phyloP scores from a whole-genome alignment of 2,888 invertebrate genomes.

The Drosophila nr. fundita region DNA sequence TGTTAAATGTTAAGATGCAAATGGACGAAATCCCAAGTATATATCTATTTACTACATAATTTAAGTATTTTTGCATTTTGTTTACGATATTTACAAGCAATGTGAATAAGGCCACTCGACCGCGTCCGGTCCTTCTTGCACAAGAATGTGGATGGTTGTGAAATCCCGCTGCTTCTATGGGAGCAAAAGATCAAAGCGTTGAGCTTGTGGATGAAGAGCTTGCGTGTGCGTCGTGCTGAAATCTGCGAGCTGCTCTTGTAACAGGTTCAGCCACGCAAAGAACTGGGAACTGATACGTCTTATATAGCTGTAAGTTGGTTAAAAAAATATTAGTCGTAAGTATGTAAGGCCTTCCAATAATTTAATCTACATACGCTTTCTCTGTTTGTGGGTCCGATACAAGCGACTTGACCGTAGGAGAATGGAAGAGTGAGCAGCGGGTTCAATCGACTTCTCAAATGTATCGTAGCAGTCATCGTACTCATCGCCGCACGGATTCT shows the following conservation, averaged over 20 bases:
- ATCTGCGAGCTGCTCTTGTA: constrained; percentile 86
- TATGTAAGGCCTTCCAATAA: background rate
- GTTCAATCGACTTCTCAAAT: constrained; percentile 42
- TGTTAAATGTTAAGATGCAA: background rate
- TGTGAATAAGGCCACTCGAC: constrained; percentile 26
- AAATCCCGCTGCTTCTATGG: constrained; percentile 85
- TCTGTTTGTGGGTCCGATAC: background rate
- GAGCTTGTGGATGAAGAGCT: constrained; percentile 87
- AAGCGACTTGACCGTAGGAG: constrained; percentile 4
- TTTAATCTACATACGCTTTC: constrained; percentile 18
- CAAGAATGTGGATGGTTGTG: constrained; percentile 67
- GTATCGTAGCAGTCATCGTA: constrained; percentile 26
- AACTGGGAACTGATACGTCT: constrained; percentile 59
- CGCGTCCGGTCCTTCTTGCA: constrained; percentile 86
- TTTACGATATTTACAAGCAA: no score
- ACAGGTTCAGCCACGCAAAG: constrained; percentile 82
- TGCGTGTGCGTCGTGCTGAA: constrained; percentile 85
- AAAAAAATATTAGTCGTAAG: constrained; percentile 15
- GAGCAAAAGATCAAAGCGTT: constrained; percentile 87
- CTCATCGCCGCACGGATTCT: constrained; percentile 12
- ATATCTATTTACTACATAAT: background rate
- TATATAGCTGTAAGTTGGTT: background rate
- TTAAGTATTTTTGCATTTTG: no score
- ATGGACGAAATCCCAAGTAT: background rate
- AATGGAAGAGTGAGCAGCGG: constrained; percentile 32